Evolutionary conservation across 2,888 invertebrate genomes (phyloP), one percentile per base, ranked within the genome.

Genomic region (Caenorhabditis macrosperma): DNA sequence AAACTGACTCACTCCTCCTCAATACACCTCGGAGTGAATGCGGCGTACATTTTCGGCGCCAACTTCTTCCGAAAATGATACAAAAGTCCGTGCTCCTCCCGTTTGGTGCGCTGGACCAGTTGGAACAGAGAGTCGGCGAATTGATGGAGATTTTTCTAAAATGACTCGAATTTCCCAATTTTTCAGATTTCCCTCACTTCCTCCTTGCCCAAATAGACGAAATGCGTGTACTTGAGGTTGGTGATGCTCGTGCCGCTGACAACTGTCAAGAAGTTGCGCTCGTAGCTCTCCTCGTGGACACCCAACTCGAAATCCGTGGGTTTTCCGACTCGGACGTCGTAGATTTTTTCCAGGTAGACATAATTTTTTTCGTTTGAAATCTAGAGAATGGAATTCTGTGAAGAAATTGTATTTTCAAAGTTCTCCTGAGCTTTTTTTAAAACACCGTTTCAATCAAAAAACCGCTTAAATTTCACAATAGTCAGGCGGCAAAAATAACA

Each of bases 41-140:
- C 75, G 9, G 82, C 79, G 55, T 78, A 82, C 55, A 82, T 69
- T 17, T 82, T 66, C 0, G 87, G 88, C 0, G 87, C 75, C 46
- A 86, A 68, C 24, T 84, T 69, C 63, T 85, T 83, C 35, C 82
- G 72, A 33, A 88, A 71, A 57, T 88, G 83, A 64, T 80, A 85
- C 28, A 86, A 48, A 38, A 86, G 69, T 26, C 86, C 86, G 52
- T 87, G 88, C 54, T 87, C 84, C 35, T 84, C 82, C 20, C 72
- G 64, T 24, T 81, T 57, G 15, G 81, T 77, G 20, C 71, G 76
- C n/a, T 67, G 78, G 7, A 84, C 79, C 48, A 75, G 60, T 41
- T 61, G 48, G 60, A 81, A 86, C 41, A 88, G 57, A 10, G 68
- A 57, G 9, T 80, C 44, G 3, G 81, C 72, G 75, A 86, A 80